These are phyloP conservation scores for Neotragus pygmaeus DNA, from an alignment of 2,113 vertebrate species.

Conservation along the genomic window DNA sequence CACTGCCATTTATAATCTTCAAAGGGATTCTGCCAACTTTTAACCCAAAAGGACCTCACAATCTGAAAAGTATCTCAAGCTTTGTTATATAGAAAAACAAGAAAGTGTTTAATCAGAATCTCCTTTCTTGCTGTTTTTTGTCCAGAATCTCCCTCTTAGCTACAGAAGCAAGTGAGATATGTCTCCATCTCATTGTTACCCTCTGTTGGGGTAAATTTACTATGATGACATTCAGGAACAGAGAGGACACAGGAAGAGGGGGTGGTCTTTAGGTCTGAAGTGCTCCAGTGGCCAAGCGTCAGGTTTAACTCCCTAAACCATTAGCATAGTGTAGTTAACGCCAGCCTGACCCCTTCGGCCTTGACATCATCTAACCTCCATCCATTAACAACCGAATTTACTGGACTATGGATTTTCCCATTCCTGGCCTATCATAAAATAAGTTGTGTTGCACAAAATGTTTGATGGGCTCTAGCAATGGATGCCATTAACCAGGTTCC, in stretches of 20 bases:
- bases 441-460: not conserved
- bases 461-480: not conserved
- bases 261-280: not conserved
- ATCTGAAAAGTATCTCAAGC: conserved; percentile 40
- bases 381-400: not conserved
- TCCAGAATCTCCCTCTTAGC: not conserved
- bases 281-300: not conserved
- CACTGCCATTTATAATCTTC: conserved; percentile 56
- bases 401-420: not conserved
- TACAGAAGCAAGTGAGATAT: not conserved
- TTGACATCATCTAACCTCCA: not conserved
- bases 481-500: not conserved
- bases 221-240: not conserved
- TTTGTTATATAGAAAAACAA: conserved; percentile 33
- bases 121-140: not conserved
- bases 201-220: not conserved
- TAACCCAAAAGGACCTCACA: conserved; percentile 22
- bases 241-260: not conserved
- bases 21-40: conserved; percentile 5
- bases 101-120: not conserved
- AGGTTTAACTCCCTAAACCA: not conserved
- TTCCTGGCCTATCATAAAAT: not conserved
- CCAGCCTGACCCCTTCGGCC: not conserved
- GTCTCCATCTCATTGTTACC: not conserved
- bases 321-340: not conserved